Base-by-base conservation (phyloP, 64 coral and sea anemone genomes). In the Anthopleura sola region DNA sequence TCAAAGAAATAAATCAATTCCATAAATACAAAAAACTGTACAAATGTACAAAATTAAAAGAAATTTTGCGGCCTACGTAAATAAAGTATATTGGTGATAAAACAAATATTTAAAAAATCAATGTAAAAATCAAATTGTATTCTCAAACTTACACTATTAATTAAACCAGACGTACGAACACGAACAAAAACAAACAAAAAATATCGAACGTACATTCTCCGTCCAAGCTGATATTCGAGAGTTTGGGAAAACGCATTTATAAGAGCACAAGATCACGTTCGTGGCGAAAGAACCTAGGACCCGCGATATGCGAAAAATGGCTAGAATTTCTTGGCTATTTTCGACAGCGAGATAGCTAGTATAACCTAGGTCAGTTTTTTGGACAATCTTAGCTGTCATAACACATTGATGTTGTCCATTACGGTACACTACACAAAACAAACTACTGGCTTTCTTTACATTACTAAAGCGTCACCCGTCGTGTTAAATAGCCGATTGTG, bases 381-480 rank as follows among this genome's bases (percentile, higher is more conserved):
- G 56, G 86, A 86, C 90, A 69, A 78, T 95, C 74, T 69, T 82
- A 97, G 77, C 94, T 97, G 94, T 97, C 94, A 97, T 83, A 97
- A 97, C 90, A 92, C 83, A 74, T 60, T 92, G 86, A 95, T 95
- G 83, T 85, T 86, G 83, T 92, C 90, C 94, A 95, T 95, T 92
- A 95, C 56, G 89, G 90, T 85, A 88, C 91, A 84, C 90, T 85
- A 90, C 94, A 77, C 94, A 92, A 97, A 97, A 97, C 90, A 92
- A 97, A 97, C 90, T 90, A 66, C 83, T 77, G 94, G 84, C 81
- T 87, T 97, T 91, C 90, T 92, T 95, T 95, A 92, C 83, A 95
- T 87, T 90, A 95, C 51, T 56, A 39, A 79, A 81, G 88, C 90
- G 94, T 95, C 94, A 95, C 87, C 85, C 84, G 90, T 95, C 83